Evolutionary conservation across 2,888 invertebrate genomes (phyloP), one percentile per base, ranked within the genome.

Genomic region (Synanthedon formicaeformis): DNA sequence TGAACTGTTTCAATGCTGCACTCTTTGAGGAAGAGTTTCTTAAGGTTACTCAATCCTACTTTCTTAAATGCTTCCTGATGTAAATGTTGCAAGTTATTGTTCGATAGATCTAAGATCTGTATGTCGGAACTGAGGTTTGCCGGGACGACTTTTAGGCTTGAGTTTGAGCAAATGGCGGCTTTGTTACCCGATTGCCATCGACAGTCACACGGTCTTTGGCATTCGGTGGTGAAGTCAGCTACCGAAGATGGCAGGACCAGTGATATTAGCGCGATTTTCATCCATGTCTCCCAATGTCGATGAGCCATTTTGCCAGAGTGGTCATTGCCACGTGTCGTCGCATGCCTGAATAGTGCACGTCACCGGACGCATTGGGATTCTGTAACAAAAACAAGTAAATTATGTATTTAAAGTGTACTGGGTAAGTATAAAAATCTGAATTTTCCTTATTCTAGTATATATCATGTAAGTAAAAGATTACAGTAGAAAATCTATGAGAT

Each of bases 131-230:
- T 94, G 8, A 96, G 87, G 58, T 91, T 90, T 2, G 82, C 86
- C 1, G 96, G 96, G 51, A 97, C 90, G 40, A 89, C 73, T 55
- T 82, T 90, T 23, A 95, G 88, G 41, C 90, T 90, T 50, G 90
- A 90, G 57, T 90, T 89, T 51, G 90, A 90, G 79, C 97, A 97
- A 65, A 95, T 93, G 34, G 96, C 96, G 2, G 92, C 92, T 76
- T 93, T 95, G 75, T 93, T 94, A 0, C 96, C 96, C 23, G 92
- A 92, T 54, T 92, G 92, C 96, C 96, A 96, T 67, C 93, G 91
- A 76, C 96, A 96, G 70, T 92, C 92, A 80, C 96, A 96, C 14
- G 89, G 88, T 59, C 89, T 80, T 58, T 91, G 90, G 81, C 93
- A 94, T 74, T 89, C 89, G 50, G 89, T 89, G 55, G 89, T 89